Base-by-base conservation (phyloP, 2,888 invertebrate genomes). In the Spilarctia lutea region DNA sequence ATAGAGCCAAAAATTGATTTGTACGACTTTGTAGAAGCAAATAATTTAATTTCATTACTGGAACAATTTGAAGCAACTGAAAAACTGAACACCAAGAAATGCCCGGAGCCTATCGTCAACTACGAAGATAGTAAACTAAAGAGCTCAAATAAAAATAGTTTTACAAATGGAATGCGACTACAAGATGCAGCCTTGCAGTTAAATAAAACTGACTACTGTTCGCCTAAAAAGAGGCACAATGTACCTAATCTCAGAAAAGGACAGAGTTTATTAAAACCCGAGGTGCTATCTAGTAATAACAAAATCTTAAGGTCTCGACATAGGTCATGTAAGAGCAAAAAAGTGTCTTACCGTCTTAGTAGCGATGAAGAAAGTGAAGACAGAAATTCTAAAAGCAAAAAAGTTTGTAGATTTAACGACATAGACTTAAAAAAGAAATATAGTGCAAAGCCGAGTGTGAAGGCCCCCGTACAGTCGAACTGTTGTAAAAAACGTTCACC, bases 1-100 rank as follows among this genome's bases (percentile, higher is more conserved):
- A 84, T 94, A 48, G 91, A 93, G 45, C 63, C 88, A 24, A 94
- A 94, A 86, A 79, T 81, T 2, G 96, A 95, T 79, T 77, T 90
- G 11, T 96, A 96, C 72, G 96, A 96, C 80, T 96, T 94, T 81
- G 94, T 97, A 3, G 97, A 97, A 91, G 97, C 97, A 20, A 96
- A 96, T 69, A 97, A 97, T 88, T 91, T 97, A 20, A 96, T 94
- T 80, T 97, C 97, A 76, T 96, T 97, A 68, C 86, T 97, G 63
- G 97, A 97, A 89, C 97, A 97, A 87, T 97, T 97, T 88, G 97
- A 97, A 91, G 97, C 97, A 8, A 96, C 96, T 3, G 97, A 97
- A 89, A 95, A 94, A 72, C 89, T 96, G 45, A 96, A 96, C 77
- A 94, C 89, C 35, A 94, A 91, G 78, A 93, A 93, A 79, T 90